Base-by-base conservation (phyloP, 2,888 invertebrate genomes). In the Thereva nobilitata region DNA sequence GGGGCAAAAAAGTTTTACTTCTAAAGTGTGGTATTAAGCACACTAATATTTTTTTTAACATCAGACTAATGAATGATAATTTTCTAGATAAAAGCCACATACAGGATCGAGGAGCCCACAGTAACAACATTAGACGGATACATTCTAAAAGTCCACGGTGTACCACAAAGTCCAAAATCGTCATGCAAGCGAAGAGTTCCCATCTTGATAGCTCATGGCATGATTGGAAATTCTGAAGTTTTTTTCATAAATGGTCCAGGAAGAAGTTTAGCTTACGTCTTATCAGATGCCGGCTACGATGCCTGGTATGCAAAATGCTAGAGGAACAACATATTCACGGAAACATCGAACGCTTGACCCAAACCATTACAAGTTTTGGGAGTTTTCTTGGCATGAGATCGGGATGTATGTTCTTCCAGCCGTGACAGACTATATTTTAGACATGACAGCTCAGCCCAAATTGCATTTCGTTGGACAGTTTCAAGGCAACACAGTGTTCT, bases 401-500 rank as follows among this genome's bases (percentile, higher is more conserved):
- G 90, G 88, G 0, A 70, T 83, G 12, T 84, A 86, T 70, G 96
- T 97, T 78, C 75, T 95, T 42, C 93, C 95, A 1, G 85, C 90
- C 0, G 89, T 89, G 83, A 88, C 96, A 53, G 90, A 95, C 76
- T 87, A 88, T 74, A 83, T 88, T n/a, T 78, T 89, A 1, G 73
- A 76, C 0, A 61, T 72, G 2, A 89, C 92, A 0, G 84, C 84
- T 0, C 82, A 84, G 37, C 71, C 83, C 1, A 81, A 86, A 57
- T 74, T 95, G 0, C 88, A 89, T 73, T 93, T 92, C 76, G 80
- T 91, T 1, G 95, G 93, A 0, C 92, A 93, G 76, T 94, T 93
- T 0, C 88, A 88, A 49, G 89, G 88, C 9, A 82, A 83, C 1
- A 84, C 84, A 0, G 68, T 73, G 0, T 75, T 78, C 47, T 81